Conservation (phyloP, 2,888 invertebrate species). For the Eueremaeus valkanovi region DNA sequence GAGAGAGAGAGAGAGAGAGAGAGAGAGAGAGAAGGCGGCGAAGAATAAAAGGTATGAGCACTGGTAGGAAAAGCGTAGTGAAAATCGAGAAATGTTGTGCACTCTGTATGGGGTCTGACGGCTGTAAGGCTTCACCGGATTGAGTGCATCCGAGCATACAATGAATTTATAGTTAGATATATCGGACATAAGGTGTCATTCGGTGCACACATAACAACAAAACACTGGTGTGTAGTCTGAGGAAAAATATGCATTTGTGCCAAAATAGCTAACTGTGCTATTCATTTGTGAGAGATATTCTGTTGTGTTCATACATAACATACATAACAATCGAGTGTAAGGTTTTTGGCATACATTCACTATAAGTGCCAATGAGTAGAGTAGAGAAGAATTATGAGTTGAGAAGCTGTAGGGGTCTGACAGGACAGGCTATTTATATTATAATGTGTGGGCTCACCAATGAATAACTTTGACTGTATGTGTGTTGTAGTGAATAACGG, state of each 20-base stretch:
- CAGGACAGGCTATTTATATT: constrained; percentile 6
- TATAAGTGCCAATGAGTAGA: not conserved
- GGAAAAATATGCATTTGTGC: constrained; percentile 6
- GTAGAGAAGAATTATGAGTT: not conserved
- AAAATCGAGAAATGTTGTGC: constrained; percentile 12
- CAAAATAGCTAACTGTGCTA: not conserved
- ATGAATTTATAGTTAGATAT: not conserved
- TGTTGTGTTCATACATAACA: not conserved
- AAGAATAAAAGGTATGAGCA: not conserved
- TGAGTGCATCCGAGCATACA: constrained; percentile 4
- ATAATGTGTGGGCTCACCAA: not conserved
- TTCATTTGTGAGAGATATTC: not conserved
- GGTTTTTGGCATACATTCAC: not conserved
- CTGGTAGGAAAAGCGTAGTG: not conserved
- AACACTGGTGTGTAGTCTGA: not conserved
- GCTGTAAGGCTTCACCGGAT: constrained; percentile 7
- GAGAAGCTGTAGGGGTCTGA: constrained; percentile 9
- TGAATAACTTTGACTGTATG: too few relatives aligned
- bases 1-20: not conserved
- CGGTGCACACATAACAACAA: not conserved
- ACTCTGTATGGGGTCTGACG: constrained; percentile 4
- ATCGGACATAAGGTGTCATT: constrained; percentile 20
- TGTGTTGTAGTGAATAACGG: not conserved
- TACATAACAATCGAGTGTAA: constrained; percentile 4
- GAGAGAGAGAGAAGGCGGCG: not conserved